Percentiles rank a stretch among this genome's conserved stretches.
Evolutionary conservation across 2,888 invertebrate genomes (phyloP).

Genomic region (Polydrusus tereticollis): DNA sequence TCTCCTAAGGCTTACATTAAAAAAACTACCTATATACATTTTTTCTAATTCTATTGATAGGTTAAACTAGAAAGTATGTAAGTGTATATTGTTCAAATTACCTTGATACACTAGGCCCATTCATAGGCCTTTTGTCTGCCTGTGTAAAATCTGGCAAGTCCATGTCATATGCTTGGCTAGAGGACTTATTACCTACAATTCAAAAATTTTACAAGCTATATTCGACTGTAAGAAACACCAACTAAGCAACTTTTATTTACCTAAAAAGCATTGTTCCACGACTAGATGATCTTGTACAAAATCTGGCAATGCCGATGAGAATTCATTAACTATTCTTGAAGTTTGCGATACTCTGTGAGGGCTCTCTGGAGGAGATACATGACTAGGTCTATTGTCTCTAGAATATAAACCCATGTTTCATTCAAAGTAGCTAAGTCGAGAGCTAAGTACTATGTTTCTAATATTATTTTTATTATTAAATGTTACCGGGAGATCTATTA

Average conservation of each 20-base stretch:
- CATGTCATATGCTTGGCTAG: constrained; percentile 63
- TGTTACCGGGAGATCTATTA: too few species aligned
- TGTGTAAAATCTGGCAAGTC: constrained; percentile 73
- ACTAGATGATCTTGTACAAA: constrained; percentile 92
- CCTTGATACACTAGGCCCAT: constrained; percentile 41
- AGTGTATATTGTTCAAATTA: too few species aligned
- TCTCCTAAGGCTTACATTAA: too few species aligned
- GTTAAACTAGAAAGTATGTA: too few species aligned
- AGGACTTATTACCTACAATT: constrained; percentile 62
- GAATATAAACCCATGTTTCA: too few species aligned
- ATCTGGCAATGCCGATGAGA: constrained; percentile 82
- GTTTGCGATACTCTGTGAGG: constrained; percentile 18
- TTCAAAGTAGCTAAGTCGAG: too few species aligned
- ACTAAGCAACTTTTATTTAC: constrained; percentile 17
- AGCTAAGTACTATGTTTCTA: too few species aligned
- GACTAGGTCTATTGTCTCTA: constrained; percentile 32
- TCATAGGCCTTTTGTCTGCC: constrained; percentile 21
- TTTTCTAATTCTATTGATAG: too few species aligned
- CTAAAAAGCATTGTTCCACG: constrained; percentile 79
- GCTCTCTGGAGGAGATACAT: constrained; percentile 37
- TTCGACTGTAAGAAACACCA: constrained; percentile 67
- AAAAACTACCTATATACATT: too few species aligned
- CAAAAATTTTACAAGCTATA: constrained; percentile 67
- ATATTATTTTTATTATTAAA: constrained; percentile 26
- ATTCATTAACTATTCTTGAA: constrained; percentile 68